These are phyloP conservation scores for Ladona fulva DNA, from an alignment of 1,140 invertebrate genomes.

Conservation along the genomic window DNA sequence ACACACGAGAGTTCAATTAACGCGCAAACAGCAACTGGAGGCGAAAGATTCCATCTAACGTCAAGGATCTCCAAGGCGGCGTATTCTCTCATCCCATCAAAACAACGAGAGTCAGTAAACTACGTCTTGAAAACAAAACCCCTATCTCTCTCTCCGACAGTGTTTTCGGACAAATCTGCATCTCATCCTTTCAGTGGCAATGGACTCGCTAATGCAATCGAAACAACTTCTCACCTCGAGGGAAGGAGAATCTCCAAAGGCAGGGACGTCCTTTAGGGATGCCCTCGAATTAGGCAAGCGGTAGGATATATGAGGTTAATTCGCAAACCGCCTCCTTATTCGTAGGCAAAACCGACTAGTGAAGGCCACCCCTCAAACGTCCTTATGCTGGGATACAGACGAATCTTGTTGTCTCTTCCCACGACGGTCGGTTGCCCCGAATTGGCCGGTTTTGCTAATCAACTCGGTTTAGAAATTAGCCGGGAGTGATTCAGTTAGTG, in stretches of 20 bases:
- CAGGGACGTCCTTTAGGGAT: not conserved
- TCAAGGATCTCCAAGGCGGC: too few relatives aligned
- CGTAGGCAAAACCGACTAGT: not conserved
- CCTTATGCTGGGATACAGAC: not conserved
- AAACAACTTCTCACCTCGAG: not conserved
- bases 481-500: slow-evolving; percentile 14
- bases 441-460: slow-evolving; percentile 14
- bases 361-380: not conserved
- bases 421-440: not conserved
- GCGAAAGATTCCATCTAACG: too few relatives aligned
- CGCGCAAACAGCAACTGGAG: too few relatives aligned
- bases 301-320: not conserved
- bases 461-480: slow-evolving; percentile 17
- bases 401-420: not conserved
- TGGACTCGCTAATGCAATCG: not conserved
- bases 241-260: not conserved
- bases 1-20: too few relatives aligned
- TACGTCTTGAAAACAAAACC: not conserved
- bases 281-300: not conserved
- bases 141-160: not conserved
- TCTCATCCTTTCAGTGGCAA: not conserved
- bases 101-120: too few relatives aligned
- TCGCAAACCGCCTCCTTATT: not conserved
- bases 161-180: not conserved
- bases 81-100: too few relatives aligned